A percentile compares a stretch with the other conserved stretches of the same genome.
Evolutionary conservation across 2,113 vertebrate genomes (phyloP).

Genomic region (Callipepla squamata): DNA sequence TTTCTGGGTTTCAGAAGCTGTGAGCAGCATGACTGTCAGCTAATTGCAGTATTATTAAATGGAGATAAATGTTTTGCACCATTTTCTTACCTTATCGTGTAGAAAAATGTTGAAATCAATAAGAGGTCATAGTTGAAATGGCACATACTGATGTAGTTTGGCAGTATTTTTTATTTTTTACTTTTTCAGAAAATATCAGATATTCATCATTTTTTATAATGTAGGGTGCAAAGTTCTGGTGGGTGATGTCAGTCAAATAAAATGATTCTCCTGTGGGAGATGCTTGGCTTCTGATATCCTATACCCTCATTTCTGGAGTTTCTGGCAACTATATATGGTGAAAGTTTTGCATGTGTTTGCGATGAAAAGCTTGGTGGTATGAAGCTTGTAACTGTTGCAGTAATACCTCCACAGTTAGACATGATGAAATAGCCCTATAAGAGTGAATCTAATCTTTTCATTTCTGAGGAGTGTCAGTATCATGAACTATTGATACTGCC

Average conservation of each 20-base stretch:
- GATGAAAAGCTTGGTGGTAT: neutral
- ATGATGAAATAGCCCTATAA: neutral
- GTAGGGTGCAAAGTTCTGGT: neutral
- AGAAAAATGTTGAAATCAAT: neutral
- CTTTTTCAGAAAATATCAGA: neutral
- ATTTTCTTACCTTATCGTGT: neutral
- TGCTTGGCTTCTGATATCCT: neutral
- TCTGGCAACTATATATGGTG: neutral
- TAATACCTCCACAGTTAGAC: neutral
- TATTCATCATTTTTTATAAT: neutral
- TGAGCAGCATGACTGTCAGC: neutral
- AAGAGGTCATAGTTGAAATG: neutral
- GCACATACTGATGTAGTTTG: neutral
- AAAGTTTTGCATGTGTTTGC: neutral
- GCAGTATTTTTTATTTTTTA: neutral
- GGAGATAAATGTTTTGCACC: neutral
- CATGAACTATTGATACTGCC: neutral
- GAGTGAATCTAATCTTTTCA: neutral
- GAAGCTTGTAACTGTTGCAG: neutral
- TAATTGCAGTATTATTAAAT: neutral
- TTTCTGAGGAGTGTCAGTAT: neutral
- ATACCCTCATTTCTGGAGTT: neutral
- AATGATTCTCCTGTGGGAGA: neutral
- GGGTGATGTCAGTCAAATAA: neutral
- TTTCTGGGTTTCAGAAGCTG: neutral